Evolutionary conservation across 2,113 vertebrate species (phyloP).

Genomic region (cat (Felis catus)): DNA sequence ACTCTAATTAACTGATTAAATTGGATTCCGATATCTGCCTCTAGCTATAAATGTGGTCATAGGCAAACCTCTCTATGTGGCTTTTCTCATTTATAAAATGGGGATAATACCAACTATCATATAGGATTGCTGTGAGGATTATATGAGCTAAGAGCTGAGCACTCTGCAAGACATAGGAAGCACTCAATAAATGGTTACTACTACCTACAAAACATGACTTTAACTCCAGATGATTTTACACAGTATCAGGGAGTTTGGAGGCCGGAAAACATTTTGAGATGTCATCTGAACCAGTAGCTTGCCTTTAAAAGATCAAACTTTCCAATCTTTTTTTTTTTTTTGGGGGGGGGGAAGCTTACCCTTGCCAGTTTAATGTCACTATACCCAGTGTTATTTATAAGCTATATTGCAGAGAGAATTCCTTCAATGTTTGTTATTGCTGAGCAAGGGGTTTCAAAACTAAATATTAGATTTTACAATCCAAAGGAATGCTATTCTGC

Average conservation of each 20-base stretch:
- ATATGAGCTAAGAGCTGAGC: not conserved
- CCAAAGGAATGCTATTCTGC: not conserved
- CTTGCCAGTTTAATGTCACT: not conserved
- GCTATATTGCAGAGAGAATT: not conserved
- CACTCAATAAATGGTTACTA: not conserved
- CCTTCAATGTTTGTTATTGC: not conserved
- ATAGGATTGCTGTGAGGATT: not conserved
- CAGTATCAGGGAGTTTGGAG: not conserved
- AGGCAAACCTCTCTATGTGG: not conserved
- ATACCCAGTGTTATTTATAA: not conserved
- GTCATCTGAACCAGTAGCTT: not conserved
- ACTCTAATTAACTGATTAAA: not conserved
- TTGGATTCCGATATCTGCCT: not conserved
- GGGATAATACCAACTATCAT: not conserved
- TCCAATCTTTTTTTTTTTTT: fast-evolving
- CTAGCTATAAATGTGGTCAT: not conserved
- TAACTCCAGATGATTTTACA: not conserved
- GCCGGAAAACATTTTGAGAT: not conserved
- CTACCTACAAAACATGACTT: not conserved
- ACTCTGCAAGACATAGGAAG: not conserved
- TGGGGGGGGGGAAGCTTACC: not conserved
- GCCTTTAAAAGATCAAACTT: not conserved
- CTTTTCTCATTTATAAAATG: not conserved
- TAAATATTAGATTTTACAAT: not conserved
- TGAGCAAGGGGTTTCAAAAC: not conserved